phyloP scores from a whole-genome alignment of 2,888 invertebrate genomes.

The Mechanitis messenoides region DNA sequence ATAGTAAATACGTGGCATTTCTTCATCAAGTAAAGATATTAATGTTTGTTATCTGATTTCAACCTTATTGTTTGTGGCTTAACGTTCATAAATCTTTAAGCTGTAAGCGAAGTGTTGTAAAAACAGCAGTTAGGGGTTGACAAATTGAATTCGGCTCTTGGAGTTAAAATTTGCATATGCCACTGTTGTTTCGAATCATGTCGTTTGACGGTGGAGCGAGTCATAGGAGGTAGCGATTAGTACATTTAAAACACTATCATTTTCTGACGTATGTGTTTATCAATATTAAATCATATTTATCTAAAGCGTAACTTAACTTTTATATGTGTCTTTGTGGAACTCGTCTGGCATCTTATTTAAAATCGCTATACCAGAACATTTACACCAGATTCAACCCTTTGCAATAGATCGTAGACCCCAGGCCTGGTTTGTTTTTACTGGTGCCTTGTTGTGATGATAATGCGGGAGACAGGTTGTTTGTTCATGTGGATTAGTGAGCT shows the following conservation, averaged over 20 bases:
- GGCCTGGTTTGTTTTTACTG: conserved; percentile 39
- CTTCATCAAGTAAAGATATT: not conserved
- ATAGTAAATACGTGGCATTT: not conserved
- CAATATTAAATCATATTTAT: too few relatives aligned
- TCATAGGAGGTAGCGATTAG: conserved; percentile 21
- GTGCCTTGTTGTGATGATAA: conserved; percentile 29
- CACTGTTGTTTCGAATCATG: conserved; percentile 42
- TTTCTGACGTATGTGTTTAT: too few relatives aligned
- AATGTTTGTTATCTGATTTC: not conserved
- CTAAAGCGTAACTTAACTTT: too few relatives aligned
- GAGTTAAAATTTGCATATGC: conserved; percentile 61
- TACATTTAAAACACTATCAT: too few relatives aligned
- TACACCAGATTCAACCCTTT: conserved; percentile 34
- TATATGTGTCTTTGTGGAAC: too few relatives aligned
- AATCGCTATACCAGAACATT: conserved; percentile 25
- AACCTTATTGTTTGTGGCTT: not conserved
- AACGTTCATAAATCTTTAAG: conserved; percentile 7
- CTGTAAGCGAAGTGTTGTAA: conserved; percentile 18
- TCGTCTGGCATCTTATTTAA: not conserved
- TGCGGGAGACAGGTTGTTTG: conserved; percentile 26
- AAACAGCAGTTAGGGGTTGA: conserved; percentile 41
- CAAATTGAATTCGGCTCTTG: conserved; percentile 59
- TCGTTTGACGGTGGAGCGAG: conserved; percentile 15
- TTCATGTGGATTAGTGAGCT: conserved; percentile 18
- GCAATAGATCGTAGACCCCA: conserved; percentile 51